Conservation (phyloP, 2,797 vertebrate species). For the Balearica regulorum region DNA sequence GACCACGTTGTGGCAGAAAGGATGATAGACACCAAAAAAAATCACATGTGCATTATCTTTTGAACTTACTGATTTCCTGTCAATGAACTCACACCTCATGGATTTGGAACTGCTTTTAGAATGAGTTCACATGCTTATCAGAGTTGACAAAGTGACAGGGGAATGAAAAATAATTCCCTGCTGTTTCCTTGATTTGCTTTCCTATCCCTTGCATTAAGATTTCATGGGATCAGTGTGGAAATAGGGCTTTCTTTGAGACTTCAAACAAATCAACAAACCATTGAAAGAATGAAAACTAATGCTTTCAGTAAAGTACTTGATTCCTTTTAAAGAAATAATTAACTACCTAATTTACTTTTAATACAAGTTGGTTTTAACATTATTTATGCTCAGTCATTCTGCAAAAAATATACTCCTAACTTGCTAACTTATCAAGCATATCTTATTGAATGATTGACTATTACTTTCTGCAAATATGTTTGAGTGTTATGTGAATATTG, state of each 20-base stretch:
- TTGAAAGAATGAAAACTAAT: not conserved
- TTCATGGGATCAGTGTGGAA: not conserved
- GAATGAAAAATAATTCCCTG: slow-evolving; percentile 30
- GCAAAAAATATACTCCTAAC: not conserved
- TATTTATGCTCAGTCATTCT: not conserved
- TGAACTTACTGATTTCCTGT: slow-evolving; percentile 57
- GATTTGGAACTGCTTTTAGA: slow-evolving; percentile 45
- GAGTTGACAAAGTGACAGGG: slow-evolving; percentile 40
- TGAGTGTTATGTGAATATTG: not conserved
- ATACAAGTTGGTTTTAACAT: not conserved
- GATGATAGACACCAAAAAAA: not conserved
- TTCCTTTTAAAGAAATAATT: not conserved
- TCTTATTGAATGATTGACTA: not conserved
- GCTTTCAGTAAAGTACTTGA: not conserved
- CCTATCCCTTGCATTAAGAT: not conserved
- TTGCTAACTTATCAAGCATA: not conserved
- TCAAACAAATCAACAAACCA: not conserved
- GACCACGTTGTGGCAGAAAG: not conserved
- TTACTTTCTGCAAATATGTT: not conserved
- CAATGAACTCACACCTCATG: slow-evolving; percentile 31
- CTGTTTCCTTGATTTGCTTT: not conserved
- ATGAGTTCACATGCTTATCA: slow-evolving; percentile 42
- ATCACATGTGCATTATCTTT: slow-evolving; percentile 33
- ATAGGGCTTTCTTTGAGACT: not conserved
- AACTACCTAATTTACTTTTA: not conserved